Percentiles rank a stretch among this genome's conserved stretches.
phyloP scores from a whole-genome alignment of 2,113 vertebrate species.

The Aix galericulata region DNA sequence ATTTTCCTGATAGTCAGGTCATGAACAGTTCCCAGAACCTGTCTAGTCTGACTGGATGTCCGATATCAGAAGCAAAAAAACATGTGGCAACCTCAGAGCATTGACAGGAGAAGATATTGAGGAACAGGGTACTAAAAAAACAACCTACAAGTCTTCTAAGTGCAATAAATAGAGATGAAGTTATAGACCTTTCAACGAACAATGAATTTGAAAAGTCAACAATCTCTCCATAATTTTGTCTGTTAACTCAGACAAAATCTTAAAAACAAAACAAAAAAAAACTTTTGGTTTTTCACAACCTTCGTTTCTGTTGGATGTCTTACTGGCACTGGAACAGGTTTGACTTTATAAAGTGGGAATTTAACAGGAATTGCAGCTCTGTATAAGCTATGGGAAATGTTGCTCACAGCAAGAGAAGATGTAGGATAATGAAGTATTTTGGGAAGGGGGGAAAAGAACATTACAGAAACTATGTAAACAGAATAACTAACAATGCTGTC shows the following conservation, averaged over 20 bases:
- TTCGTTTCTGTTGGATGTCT: slow-evolving; percentile 28
- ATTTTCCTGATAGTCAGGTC: slow-evolving; percentile 57
- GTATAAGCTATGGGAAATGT: slow-evolving; percentile 24
- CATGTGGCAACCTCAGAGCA: neutral
- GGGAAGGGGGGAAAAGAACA: slow-evolving; percentile 5
- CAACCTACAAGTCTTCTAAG: neutral
- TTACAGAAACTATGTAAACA: slow-evolving; percentile 12
- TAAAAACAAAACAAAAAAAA: neutral
- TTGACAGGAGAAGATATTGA: neutral
- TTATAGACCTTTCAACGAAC: neutral
- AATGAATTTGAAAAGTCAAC: neutral
- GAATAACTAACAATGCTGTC: neutral
- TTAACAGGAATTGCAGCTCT: slow-evolving; percentile 38
- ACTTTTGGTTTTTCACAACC: neutral
- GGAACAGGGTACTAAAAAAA: neutral
- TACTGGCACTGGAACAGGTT: neutral
- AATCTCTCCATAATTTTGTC: too few relatives aligned
- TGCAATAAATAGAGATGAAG: neutral
- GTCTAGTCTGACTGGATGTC: neutral
- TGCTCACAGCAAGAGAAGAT: slow-evolving; percentile 48
- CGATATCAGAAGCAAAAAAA: neutral
- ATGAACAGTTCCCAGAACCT: slow-evolving; percentile 40
- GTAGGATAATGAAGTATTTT: slow-evolving; percentile 34
- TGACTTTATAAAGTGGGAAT: slow-evolving; percentile 26
- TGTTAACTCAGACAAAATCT: neutral